A percentile compares a stretch with the other conserved stretches of the same genome.
Conservation (phyloP, 2,888 invertebrate genomes). For the Dinocampus coccinellae region DNA sequence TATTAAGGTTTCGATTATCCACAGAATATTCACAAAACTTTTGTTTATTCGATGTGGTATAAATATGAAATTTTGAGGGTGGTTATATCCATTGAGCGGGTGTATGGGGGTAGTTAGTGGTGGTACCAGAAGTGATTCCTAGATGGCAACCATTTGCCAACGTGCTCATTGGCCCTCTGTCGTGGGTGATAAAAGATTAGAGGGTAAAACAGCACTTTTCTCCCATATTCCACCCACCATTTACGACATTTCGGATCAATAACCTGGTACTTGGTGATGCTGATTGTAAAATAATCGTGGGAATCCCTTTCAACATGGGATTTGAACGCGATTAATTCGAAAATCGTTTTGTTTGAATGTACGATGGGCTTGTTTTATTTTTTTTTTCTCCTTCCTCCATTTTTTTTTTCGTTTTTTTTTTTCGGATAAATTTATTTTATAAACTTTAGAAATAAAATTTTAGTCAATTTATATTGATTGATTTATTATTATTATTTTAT, state of each 20-base stretch:
- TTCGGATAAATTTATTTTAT: not conserved
- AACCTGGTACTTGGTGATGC: not conserved
- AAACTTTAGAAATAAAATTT: not conserved
- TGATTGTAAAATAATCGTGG: not conserved
- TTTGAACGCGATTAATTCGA: not conserved
- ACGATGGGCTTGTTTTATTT: not conserved
- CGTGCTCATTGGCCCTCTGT: constrained; percentile 16
- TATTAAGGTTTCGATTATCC: constrained; percentile 29
- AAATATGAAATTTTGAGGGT: not conserved
- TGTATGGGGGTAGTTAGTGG: not conserved
- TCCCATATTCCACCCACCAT: not conserved
- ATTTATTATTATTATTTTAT: not conserved
- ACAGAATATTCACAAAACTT: constrained; percentile 25
- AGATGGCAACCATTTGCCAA: constrained; percentile 19
- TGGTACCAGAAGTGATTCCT: not conserved
- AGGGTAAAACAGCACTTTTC: constrained; percentile 54
- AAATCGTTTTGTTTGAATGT: not conserved
- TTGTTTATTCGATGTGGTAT: constrained; percentile 26
- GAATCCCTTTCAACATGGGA: not conserved
- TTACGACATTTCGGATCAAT: not conserved
- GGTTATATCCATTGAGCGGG: not conserved
- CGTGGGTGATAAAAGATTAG: not conserved
- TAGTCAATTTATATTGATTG: not conserved
- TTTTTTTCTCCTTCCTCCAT: too few species aligned
- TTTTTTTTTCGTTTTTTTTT: not conserved